Evolutionary conservation across 2,797 vertebrate species (phyloP), one percentile per base, ranked within the genome.

Genomic region (Odontamblyopus rebecca): DNA sequence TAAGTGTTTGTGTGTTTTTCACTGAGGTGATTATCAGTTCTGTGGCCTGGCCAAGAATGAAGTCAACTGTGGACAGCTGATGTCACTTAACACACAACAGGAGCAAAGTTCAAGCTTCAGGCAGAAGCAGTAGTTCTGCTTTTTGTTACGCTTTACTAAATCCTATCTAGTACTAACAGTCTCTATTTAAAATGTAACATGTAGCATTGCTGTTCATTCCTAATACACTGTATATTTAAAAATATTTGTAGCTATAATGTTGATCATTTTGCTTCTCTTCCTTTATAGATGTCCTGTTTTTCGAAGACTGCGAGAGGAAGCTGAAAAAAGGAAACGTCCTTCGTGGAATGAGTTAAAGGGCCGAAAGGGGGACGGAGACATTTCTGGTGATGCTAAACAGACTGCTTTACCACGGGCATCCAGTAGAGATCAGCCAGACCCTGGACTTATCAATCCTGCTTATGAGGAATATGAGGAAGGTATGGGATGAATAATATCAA

Each of bases 391-490:
- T 41, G 73, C 82, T 6, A 95, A 89, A 82, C 84, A 66, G 0
- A 81, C 85, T 3, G 86, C 85, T 51, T 82, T 73, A 1, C 83
- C 92, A 69, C 94, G 94, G 76, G 93, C 90, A 35, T 87, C 93
- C 41, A 81, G 88, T 9, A 13, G 93, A 83, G 93, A 93, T 57
- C 92, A 89, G 64, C 89, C 93, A 0, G 96, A 97, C 72, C 95
- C 97, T 1, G 96, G 96, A 0, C 83, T 97, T 72, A 94, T 96
- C 63, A 97, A 97, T 81, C 96, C 95, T 69, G 96, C 96, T 59
- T 97, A 94, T 80, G 97, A 97, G 82, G 97, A 96, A 89, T 90
- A 91, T 61, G 96, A 98, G 77, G 96, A 97, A 61, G 97, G 96
- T 97, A 92, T 82, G 92, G 18, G 61, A 0, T 7, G 1, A 30